Base-by-base conservation (phyloP, 2,113 vertebrate genomes). In the Neotoma lepida region DNA sequence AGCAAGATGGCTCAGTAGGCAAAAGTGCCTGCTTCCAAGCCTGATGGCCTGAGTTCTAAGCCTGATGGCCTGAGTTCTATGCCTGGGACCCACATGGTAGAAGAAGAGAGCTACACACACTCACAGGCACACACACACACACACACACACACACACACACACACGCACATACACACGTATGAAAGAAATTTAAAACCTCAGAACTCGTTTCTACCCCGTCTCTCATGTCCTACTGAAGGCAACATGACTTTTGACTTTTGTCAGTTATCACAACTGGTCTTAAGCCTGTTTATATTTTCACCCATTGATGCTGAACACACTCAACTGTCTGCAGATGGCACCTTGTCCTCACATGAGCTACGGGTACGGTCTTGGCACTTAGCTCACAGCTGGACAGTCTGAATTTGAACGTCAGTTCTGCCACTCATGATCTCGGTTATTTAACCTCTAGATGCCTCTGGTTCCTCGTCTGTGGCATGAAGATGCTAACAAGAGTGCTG, bases 401-500 rank as follows among this genome's bases (percentile, higher is more conserved):
- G 70, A 71, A 46, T 89, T 22, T 13, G 58, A 74, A 64, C 35
- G 20, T 58, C 76, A 84, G 26, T 12, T 78, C 80, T 84, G 54
- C 26, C 70, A 28, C n/a, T 76, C 46, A 20, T 8, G n/a, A 22
- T 56, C 66, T 44, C 64, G 54, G 7, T 24, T 66, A 84, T n/a
- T 61, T 39, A 74, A 88, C 17, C 63, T 66, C 39, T 68, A 22
- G 4, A 20, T 22, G 20, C 33, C 30, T 86, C 66, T 39, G 39
- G 51, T 56, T 93, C 44, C 54, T 78, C 15, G 28, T 87, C 70
- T 87, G 35, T 78, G 87, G 66, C 90, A 73, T 35, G 12, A 44
- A 82, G 56, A 8, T 85, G 18, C 30, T 17, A 51, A 35, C 18
- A 13, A 88, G 2, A 49, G 7, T 46, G 56, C 5, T 54, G 30